Conservation (phyloP, 2,113 vertebrate species). For the Ailuropoda melanoleuca region DNA sequence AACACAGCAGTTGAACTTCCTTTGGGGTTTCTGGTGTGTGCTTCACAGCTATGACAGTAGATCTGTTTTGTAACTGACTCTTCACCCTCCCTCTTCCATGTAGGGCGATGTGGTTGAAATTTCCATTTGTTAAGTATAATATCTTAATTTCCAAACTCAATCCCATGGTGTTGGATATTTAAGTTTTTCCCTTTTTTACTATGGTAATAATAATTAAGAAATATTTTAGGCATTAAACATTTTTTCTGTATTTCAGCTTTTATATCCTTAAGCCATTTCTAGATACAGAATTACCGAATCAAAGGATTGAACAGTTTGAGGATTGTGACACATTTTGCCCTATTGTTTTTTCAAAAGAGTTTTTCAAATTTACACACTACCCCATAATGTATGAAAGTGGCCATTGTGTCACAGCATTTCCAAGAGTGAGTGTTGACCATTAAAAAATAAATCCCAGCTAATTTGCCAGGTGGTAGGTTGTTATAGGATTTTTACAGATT, state of each 20-base stretch:
- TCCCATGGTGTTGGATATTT: not conserved
- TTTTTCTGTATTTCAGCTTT: not conserved
- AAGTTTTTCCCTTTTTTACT: not conserved
- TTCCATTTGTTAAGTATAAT: not conserved
- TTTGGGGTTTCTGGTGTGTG: not conserved
- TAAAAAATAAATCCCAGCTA: not conserved
- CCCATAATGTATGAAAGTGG: not conserved
- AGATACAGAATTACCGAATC: not conserved
- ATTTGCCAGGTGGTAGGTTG: not conserved
- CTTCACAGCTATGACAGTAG: not conserved
- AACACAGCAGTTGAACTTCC: not conserved
- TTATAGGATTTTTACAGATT: not conserved
- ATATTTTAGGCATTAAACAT: not conserved
- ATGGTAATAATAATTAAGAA: not conserved
- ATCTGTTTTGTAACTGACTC: not conserved
- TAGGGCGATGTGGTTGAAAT: not conserved
- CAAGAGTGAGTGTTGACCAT: not conserved
- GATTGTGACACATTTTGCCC: not conserved
- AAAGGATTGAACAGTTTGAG: not conserved
- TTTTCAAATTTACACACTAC: not conserved
- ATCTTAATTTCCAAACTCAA: not conserved
- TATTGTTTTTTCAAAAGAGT: not conserved
- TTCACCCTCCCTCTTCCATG: not conserved
- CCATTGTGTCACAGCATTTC: not conserved
- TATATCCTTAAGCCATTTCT: not conserved